Conservation (phyloP, 2,113 vertebrate species). For the Panurus biarmicus region DNA sequence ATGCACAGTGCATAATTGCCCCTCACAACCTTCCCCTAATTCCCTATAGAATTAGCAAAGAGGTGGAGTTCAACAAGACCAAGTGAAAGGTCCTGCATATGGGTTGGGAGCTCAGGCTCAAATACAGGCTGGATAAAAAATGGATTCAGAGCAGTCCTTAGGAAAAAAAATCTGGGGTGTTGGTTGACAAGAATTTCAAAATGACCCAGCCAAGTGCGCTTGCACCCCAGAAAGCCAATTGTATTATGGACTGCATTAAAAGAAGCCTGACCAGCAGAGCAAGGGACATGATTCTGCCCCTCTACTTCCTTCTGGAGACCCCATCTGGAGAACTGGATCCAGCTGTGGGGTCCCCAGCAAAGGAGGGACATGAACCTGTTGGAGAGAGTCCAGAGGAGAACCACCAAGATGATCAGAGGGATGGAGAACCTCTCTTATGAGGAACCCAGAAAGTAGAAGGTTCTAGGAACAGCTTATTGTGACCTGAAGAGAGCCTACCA, state of each 20-base stretch:
- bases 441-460: not conserved
- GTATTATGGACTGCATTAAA: not conserved
- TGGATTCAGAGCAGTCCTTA: not conserved
- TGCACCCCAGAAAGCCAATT: not conserved
- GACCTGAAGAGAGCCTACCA: not conserved
- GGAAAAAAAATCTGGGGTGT: not conserved
- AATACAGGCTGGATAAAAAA: not conserved
- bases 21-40: not conserved
- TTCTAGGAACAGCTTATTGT: not conserved
- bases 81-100: not conserved
- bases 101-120: accelerated
- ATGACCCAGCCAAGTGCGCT: not conserved
- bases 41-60: not conserved
- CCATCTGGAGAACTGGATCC: not conserved
- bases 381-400: not conserved
- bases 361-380: not conserved
- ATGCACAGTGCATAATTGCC: not conserved
- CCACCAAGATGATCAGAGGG: not conserved
- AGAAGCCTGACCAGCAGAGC: not conserved
- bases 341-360: not conserved
- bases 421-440: not conserved
- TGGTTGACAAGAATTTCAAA: not conserved
- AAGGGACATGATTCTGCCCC: not conserved
- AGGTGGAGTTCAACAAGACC: not conserved
- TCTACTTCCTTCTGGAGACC: not conserved